Conservation (phyloP, 2,113 vertebrate genomes). For the Alligator mississippiensis region DNA sequence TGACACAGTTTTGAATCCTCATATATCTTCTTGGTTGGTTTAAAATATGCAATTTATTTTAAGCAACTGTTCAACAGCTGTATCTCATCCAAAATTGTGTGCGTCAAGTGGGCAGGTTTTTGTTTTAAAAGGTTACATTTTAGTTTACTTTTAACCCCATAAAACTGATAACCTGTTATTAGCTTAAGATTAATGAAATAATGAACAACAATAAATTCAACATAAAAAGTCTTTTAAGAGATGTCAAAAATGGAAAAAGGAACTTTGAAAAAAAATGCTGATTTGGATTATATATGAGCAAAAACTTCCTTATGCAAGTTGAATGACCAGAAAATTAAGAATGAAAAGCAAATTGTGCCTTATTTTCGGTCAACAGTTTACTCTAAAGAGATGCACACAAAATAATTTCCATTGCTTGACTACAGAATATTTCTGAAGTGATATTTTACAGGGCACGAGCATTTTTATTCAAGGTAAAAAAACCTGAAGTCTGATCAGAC, state of each 20-base stretch:
- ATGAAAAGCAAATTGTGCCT: background rate
- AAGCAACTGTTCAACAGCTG: conserved; percentile 73
- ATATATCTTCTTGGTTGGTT: conserved; percentile 67
- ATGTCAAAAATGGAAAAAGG: background rate
- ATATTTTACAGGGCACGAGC: background rate
- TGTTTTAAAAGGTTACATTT: conserved; percentile 70
- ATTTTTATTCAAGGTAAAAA: background rate
- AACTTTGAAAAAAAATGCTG: background rate
- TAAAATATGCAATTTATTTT: conserved; percentile 72
- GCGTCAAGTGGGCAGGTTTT: conserved; percentile 66
- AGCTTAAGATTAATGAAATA: conserved; percentile 63
- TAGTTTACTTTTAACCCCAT: conserved; percentile 72
- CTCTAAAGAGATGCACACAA: background rate
- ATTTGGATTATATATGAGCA: background rate
- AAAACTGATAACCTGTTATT: conserved; percentile 72
- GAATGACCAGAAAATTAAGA: background rate
- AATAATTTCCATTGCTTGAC: background rate
- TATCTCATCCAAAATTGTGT: conserved; percentile 68
- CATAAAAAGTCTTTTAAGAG: conserved; percentile 34
- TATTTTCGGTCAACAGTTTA: background rate
- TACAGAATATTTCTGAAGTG: background rate
- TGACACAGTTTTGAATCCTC: conserved; percentile 71
- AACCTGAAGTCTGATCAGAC: background rate
- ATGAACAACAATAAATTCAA: conserved; percentile 48
- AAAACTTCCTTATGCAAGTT: background rate